Percentiles rank a stretch among this genome's conserved stretches.
Conservation (phyloP, 2,113 vertebrate species). For the Pachyramphus minor region DNA sequence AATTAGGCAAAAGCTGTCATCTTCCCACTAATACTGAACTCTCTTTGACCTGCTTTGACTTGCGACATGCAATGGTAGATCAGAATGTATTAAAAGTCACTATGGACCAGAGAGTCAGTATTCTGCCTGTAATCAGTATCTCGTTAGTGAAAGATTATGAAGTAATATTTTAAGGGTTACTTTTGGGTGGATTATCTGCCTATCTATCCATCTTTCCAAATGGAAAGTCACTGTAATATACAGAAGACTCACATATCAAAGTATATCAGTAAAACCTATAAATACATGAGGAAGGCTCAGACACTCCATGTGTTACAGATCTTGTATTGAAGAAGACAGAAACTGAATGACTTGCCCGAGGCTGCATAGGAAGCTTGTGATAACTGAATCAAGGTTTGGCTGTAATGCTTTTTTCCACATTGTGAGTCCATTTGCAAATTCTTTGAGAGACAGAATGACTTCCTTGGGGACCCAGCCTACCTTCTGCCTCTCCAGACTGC, state of each 20-base stretch:
- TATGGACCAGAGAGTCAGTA: background rate
- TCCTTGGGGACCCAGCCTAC: background rate
- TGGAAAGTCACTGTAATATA: background rate
- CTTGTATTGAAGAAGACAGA: background rate
- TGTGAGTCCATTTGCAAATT: background rate
- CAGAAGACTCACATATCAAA: background rate
- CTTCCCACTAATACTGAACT: background rate
- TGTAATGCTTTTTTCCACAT: background rate
- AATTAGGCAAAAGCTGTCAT: background rate
- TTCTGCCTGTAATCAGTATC: background rate
- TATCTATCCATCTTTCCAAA: background rate
- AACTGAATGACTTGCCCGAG: background rate
- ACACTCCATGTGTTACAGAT: background rate
- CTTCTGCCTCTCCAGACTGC: slow-evolving; percentile 47
- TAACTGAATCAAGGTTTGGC: background rate
- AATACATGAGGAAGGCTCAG: background rate
- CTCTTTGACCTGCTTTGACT: background rate
- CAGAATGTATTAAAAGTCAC: background rate
- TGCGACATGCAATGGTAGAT: background rate
- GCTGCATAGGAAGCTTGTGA: background rate
- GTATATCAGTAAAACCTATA: background rate
- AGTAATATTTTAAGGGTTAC: background rate
- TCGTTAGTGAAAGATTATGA: background rate
- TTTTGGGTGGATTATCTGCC: background rate
- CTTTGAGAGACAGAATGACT: slow-evolving; percentile 20